phyloP scores from a whole-genome alignment of 2,888 invertebrate species.

The Spialia ferax region DNA sequence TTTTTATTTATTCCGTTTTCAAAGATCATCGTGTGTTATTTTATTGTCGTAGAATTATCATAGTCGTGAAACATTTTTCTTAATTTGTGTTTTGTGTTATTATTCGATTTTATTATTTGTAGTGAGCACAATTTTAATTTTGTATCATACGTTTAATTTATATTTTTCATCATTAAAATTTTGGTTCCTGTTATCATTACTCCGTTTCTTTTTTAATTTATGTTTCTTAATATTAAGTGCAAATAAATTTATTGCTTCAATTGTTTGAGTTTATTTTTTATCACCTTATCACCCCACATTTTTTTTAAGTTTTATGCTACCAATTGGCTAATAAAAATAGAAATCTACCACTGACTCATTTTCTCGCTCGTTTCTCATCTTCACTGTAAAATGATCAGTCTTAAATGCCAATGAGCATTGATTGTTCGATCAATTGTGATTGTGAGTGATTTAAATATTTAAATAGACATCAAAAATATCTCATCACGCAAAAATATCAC shows the following conservation, averaged over 20 bases:
- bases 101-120: conserved; percentile 60
- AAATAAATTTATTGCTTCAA: conserved; percentile 84
- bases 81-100: conserved; percentile 54
- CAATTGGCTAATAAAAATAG: too few species aligned
- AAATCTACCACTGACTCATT: too few species aligned
- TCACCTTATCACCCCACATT: neutral
- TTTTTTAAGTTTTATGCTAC: too few species aligned
- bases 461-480: too few species aligned
- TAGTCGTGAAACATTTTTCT: conserved; percentile 42
- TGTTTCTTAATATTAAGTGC: conserved; percentile 75
- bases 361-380: too few species aligned
- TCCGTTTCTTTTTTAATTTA: conserved; percentile 77
- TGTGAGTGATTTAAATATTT: too few species aligned
- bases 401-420: too few species aligned
- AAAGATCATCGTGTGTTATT: conserved; percentile 68
- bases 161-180: conserved; percentile 59
- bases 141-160: conserved; percentile 54
- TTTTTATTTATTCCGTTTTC: conserved; percentile 67
- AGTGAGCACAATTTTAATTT: conserved; percentile 54
- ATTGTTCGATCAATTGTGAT: too few species aligned
- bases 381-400: too few species aligned
- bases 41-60: conserved; percentile 48
- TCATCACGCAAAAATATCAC: too few species aligned
- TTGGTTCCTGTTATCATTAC: conserved; percentile 87
- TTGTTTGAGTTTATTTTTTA: conserved; percentile 58